These are phyloP conservation scores for Platyrinchus mystaceus DNA, from an alignment of 2,797 vertebrate species.

Conservation along the genomic window DNA sequence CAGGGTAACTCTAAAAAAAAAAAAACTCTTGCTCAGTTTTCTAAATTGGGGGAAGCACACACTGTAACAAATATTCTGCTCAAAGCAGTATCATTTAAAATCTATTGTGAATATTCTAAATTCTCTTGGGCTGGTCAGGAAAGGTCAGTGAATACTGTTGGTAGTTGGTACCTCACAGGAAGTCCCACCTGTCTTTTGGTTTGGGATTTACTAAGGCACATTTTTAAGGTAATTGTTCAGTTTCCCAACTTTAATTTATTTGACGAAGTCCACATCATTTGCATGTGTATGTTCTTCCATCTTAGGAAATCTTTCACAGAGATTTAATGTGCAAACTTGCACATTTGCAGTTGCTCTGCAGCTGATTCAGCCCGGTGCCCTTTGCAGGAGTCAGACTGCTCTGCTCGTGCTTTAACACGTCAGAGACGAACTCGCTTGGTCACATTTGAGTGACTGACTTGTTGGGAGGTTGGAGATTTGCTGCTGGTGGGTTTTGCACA, in stretches of 20 bases:
- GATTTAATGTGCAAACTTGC: background rate
- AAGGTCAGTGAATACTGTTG: background rate
- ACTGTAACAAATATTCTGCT: background rate
- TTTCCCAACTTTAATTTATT: background rate
- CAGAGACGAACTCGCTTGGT: background rate
- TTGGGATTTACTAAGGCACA: background rate
- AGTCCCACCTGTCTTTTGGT: background rate
- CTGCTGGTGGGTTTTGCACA: constrained; percentile 15
- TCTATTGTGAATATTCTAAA: background rate
- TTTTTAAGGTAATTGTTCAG: background rate
- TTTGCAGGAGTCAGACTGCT: background rate
- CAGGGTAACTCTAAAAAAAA: background rate
- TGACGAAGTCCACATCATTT: background rate
- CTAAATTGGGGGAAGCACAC: background rate
- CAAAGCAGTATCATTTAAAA: background rate
- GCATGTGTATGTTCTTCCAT: background rate
- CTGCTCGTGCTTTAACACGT: background rate
- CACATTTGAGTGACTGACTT: background rate
- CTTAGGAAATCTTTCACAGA: background rate
- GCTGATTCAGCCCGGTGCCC: background rate
- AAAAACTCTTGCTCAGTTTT: background rate
- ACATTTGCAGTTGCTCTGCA: background rate
- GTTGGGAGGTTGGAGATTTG: background rate
- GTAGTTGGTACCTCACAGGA: background rate
- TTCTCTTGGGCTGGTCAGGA: background rate